phyloP scores from a whole-genome alignment of 2,113 vertebrate species.

The Lagopus leucura region DNA sequence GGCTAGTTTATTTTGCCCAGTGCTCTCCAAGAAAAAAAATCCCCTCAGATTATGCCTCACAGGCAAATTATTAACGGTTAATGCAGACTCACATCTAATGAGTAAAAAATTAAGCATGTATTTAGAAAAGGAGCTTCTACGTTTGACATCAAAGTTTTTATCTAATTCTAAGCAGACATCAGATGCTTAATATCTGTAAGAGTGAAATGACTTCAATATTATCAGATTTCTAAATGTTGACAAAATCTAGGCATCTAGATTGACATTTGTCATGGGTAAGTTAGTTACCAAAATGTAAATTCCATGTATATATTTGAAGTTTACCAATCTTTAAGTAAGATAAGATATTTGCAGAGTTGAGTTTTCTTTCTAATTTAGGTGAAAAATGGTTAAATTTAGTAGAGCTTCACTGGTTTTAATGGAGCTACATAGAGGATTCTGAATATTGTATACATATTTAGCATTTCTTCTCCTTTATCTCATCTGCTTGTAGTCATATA shows the following conservation, averaged over 20 bases:
- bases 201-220: neutral
- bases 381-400: neutral
- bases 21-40: neutral
- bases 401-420: neutral
- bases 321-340: neutral
- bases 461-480: neutral
- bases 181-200: neutral
- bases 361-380: neutral
- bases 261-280: neutral
- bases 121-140: neutral
- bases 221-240: neutral
- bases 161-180: neutral
- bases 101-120: neutral
- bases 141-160: neutral
- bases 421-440: neutral
- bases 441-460: neutral
- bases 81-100: neutral
- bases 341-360: neutral
- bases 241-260: neutral
- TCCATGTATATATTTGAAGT: neutral
- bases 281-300: neutral
- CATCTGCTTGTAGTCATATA: neutral
- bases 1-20: neutral
- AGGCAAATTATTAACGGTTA: neutral
- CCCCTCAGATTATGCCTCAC: fast-evolving